A percentile compares a stretch with the other conserved stretches of the same genome.
These are phyloP conservation scores for Diprion similis DNA, from an alignment of 1,140 invertebrate species.

Conservation along the genomic window DNA sequence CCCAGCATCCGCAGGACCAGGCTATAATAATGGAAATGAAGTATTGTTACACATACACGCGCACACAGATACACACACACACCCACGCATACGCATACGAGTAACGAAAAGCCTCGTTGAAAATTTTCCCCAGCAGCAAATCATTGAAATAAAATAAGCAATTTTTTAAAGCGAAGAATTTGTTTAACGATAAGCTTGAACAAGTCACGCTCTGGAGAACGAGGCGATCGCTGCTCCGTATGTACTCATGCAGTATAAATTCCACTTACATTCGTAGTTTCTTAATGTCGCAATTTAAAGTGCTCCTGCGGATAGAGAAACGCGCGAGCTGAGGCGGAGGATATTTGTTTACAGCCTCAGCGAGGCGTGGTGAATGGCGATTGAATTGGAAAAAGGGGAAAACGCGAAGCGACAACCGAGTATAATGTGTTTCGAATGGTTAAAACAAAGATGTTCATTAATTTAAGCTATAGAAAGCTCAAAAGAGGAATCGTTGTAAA, in stretches of 20 bases:
- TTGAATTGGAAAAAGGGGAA: background rate
- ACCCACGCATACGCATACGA: too few species aligned
- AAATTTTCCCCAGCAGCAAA: background rate
- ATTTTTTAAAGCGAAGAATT: background rate
- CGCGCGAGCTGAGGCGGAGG: background rate
- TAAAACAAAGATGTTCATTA: conserved; percentile 40
- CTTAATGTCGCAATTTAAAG: background rate
- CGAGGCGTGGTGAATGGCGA: background rate
- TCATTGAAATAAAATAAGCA: background rate
- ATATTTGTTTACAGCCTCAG: background rate
- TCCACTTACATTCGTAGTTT: background rate
- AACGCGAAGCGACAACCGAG: background rate
- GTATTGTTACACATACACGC: background rate
- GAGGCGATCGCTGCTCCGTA: background rate
- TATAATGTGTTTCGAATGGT: background rate
- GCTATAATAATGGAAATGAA: background rate
- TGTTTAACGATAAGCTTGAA: background rate
- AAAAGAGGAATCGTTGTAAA: conserved; percentile 40
- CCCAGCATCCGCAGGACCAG: background rate
- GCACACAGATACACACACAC: too few species aligned
- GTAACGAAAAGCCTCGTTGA: background rate
- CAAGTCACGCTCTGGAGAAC: background rate
- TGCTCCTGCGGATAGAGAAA: background rate
- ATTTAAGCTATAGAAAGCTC: conserved; percentile 41
- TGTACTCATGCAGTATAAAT: background rate